Evolutionary conservation across 23 tunicate genomes (phyloP).

Genomic region (Phallusia fumigata): DNA sequence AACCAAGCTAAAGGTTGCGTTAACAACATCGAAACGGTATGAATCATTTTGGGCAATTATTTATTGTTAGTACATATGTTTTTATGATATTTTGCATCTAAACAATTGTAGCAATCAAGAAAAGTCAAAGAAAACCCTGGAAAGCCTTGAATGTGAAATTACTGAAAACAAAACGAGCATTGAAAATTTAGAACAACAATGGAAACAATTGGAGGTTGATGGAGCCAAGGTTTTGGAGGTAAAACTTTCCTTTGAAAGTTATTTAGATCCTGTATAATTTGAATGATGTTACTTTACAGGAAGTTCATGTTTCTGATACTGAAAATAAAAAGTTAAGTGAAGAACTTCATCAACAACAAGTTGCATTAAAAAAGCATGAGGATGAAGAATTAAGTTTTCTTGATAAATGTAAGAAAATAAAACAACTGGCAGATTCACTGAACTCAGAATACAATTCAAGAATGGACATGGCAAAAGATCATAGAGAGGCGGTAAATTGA

Average conservation of each 20-base stretch:
- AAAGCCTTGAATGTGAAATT: conserved; percentile 40
- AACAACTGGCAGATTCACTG: conserved; percentile 7
- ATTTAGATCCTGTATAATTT: neutral
- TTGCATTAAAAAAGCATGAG: conserved; percentile 37
- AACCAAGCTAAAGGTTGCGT: conserved; percentile 58
- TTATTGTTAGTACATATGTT: neutral
- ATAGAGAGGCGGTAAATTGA: conserved; percentile 11
- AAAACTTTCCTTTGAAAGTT: neutral
- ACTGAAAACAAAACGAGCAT: conserved; percentile 45
- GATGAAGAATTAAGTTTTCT: neutral
- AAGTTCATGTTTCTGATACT: conserved; percentile 9
- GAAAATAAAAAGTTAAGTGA: conserved; percentile 19
- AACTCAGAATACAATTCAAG: conserved; percentile 10
- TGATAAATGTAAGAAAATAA: conserved; percentile 29
- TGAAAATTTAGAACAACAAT: conserved; percentile 57
- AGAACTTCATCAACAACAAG: conserved; percentile 37
- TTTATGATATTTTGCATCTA: neutral
- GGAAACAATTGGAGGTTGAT: conserved; percentile 55
- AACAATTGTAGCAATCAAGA: conserved; percentile 28
- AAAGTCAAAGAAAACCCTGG: conserved; percentile 46
- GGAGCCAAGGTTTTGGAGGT: conserved; percentile 38
- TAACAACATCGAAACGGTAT: conserved; percentile 43
- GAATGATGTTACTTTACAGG: neutral
- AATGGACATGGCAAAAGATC: conserved; percentile 27
- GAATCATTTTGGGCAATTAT: no score